These are phyloP conservation scores for Synodontis membranacea DNA, from an alignment of 2,113 vertebrate species.

Conservation along the genomic window DNA sequence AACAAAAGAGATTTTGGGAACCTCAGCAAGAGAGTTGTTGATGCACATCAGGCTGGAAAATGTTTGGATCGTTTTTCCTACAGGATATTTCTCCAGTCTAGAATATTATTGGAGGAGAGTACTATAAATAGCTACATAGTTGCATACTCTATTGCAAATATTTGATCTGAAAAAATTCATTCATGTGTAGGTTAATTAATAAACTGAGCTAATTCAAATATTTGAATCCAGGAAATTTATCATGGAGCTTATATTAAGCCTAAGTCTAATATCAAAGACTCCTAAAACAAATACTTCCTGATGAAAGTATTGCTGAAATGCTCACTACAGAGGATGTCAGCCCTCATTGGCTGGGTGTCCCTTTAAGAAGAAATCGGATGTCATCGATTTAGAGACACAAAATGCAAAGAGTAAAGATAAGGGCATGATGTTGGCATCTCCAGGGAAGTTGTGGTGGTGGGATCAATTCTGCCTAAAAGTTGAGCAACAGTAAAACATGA, in stretches of 20 bases:
- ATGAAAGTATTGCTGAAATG: not conserved
- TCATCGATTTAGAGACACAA: not conserved
- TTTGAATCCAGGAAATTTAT: not conserved
- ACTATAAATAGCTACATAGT: not conserved
- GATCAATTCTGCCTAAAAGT: not conserved
- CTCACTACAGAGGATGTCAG: not conserved
- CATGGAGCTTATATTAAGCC: not conserved
- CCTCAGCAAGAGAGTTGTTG: too few relatives aligned
- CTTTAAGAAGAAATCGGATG: not conserved
- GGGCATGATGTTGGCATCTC: not conserved
- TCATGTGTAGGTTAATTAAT: constrained; percentile 1
- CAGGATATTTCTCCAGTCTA: too few relatives aligned
- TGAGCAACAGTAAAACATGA: not conserved
- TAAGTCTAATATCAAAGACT: not conserved
- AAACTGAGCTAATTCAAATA: constrained; percentile 1
- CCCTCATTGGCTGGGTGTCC: not conserved
- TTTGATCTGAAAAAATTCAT: not conserved
- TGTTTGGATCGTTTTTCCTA: too few relatives aligned
- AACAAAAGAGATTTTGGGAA: not conserved
- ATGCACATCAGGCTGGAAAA: too few relatives aligned
- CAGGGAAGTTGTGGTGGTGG: not conserved
- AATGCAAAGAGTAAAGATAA: not conserved
- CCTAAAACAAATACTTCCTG: not conserved
- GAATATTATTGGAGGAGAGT: not conserved
- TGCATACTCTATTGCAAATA: not conserved